These are phyloP conservation scores for Zhuqinia jingwanae DNA, from an alignment of 2,888 invertebrate genomes.

Conservation along the genomic window DNA sequence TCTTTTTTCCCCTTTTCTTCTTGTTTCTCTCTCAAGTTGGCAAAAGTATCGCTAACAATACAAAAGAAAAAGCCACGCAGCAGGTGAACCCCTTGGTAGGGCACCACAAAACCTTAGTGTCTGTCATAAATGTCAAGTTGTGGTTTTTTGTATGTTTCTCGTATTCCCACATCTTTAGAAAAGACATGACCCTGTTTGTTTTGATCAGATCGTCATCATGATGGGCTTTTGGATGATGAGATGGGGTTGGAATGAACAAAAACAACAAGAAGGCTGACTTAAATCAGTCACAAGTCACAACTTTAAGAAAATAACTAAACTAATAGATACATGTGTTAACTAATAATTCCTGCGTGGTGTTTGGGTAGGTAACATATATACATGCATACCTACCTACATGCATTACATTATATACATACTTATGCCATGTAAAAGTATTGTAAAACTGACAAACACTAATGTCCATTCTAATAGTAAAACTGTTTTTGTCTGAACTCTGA, in stretches of 20 bases:
- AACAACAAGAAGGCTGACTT: conserved; percentile 53
- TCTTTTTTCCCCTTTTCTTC: background rate
- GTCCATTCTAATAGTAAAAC: conserved; percentile 2
- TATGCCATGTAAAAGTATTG: too few relatives aligned
- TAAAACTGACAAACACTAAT: conserved; percentile 31
- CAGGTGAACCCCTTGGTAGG: conserved; percentile 77
- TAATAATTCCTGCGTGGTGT: conserved; percentile 17
- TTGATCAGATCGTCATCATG: conserved; percentile 54
- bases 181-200: conserved; percentile 66
- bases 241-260: conserved; percentile 9
- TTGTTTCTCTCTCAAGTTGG: too few relatives aligned
- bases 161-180: conserved; percentile 41
- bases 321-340: conserved; percentile 42
- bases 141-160: conserved; percentile 32
- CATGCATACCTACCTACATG: too few relatives aligned
- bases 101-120: conserved; percentile 76
- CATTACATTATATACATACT: too few relatives aligned
- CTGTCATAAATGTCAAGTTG: conserved; percentile 79
- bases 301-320: background rate
- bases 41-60: background rate
- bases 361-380: background rate
- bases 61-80: conserved; percentile 66
- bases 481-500: conserved; percentile 22
- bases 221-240: background rate
- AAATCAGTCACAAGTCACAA: conserved; percentile 9